Base-by-base conservation (phyloP, 2,113 vertebrate genomes). In the Phalacrocorax pelagicus region DNA sequence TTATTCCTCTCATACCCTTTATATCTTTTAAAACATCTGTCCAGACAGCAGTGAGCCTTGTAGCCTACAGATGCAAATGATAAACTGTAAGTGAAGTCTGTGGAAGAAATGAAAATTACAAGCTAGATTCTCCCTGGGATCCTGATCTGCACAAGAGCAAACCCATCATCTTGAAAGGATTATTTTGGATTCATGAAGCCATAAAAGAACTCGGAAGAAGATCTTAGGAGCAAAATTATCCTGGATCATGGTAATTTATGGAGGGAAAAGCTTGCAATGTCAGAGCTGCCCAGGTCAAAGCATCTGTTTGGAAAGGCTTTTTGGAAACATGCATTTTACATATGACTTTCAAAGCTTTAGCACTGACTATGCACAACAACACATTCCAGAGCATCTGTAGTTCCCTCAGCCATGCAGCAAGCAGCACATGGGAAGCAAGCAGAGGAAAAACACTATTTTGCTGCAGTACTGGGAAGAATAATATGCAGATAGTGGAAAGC, bases 401-500 rank as follows among this genome's bases (percentile, higher is more conserved):
- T 1, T 59, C 67, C 62, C 34, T 47, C 11, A 34, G 81, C 59
- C n/a, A 2, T 0, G 46, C 82, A 70, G 77, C 5, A 8, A 57
- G 77, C 15, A 13, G 15, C 3, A 21, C 36, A 2, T 0, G 36
- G 47, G 63, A 21, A 81, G 52, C 23, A 16, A 9, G 42, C 40
- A 13, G 46, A 52, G 46, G 38, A 1, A 12, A 71, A 71, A 17
- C 0, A 3, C 18, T 24, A 0, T 6, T 29, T 6, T 34, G 27
- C 44, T 32, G 61, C 52, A 9, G 16, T 0, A 0, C 18, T 9
- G 49, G 15, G 38, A 26, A 17, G 42, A 44, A 2, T 2, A 4
- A 4, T 0, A 2, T 2, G 29, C 30, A 42, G 52, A 9, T 1
- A 8, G 15, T 1, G 32, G 21, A 21, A 20, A 49, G 34, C 9